Base-by-base conservation (phyloP, 2,113 vertebrate species). In the Calypte anna region DNA sequence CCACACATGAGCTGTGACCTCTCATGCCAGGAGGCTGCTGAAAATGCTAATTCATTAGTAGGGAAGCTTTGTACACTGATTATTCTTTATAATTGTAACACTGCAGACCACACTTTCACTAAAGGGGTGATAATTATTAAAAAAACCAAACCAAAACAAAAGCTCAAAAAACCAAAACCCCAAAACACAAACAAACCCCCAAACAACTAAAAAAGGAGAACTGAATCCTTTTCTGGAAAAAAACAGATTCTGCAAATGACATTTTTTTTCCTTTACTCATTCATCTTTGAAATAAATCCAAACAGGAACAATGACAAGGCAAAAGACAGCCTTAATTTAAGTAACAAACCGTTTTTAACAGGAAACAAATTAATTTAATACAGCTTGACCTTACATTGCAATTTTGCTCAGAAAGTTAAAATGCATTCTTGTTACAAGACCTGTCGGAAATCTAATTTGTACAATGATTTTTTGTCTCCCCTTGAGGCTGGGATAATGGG, bases 231-330 rank as follows among this genome's bases (percentile, higher is more conserved):
- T 44, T 66, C 80, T 69, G 58, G 79, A 62, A 82, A 76, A 80
- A 89, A 87, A 3, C 8, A 59, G 51, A 67, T 73, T 58, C 38
- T 55, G 91, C 76, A 88, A 91, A 90, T 78, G 58, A 64, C 38
- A 7, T 44, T 66, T 55, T 75, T 64, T 88, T 73, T 12, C 30
- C 50, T 91, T 85, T 64, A 58, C 66, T 93, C 46, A 67, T 96
- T 92, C 28, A 85, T 57, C 69, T 90, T 81, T 55, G 64, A 83
- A 94, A 90, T 79, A 93, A 88, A 93, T 93, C 82, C 91, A 66
- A 94, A 69, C 43, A 85, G 59, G 62, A 82, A 22, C 54, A 38
- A 68, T 89, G 77, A 69, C 62, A 62, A 82, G 28, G 84, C 80
- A 93, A 82, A 89, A 91, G 36, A 73, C 66, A 90, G 59, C 54